These are phyloP conservation scores for Tinamus major DNA, from an alignment of 2,797 vertebrate genomes.

Conservation along the genomic window DNA sequence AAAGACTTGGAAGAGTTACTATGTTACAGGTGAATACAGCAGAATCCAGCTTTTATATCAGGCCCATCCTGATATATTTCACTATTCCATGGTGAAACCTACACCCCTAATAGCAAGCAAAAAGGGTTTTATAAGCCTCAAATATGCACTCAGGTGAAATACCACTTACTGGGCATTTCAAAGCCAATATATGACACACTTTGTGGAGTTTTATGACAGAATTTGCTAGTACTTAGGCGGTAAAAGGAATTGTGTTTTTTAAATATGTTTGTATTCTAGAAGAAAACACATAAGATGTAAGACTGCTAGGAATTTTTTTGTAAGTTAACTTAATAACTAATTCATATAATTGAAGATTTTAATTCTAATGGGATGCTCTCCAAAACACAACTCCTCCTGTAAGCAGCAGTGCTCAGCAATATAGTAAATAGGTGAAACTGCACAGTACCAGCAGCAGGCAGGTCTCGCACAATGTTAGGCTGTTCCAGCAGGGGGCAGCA, in stretches of 20 bases:
- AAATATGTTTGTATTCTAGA: not conserved
- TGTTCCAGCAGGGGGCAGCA: conserved; percentile 89
- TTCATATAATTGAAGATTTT: not conserved
- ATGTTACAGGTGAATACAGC: not conserved
- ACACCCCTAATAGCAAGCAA: not conserved
- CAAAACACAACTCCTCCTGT: not conserved
- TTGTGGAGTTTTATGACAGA: not conserved
- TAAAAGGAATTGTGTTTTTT: not conserved
- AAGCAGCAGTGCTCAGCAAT: not conserved
- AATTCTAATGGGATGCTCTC: not conserved
- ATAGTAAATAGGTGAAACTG: not conserved
- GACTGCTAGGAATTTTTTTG: not conserved
- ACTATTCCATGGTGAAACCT: not conserved
- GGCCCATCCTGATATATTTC: too few species aligned
- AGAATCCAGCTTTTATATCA: not conserved
- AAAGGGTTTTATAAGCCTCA: not conserved
- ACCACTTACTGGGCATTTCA: not conserved
- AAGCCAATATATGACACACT: rapidly evolving
- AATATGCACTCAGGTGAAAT: not conserved
- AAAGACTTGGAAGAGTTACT: not conserved
- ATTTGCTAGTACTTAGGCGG: rapidly evolving
- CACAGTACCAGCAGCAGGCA: conserved; percentile 91
- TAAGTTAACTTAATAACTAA: not conserved
- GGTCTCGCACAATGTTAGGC: conserved; percentile 91
- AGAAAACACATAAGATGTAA: not conserved